Percentiles rank a stretch among this genome's conserved stretches.
phyloP scores from a whole-genome alignment of 2,797 vertebrate species.

The Galago senegalensis region DNA sequence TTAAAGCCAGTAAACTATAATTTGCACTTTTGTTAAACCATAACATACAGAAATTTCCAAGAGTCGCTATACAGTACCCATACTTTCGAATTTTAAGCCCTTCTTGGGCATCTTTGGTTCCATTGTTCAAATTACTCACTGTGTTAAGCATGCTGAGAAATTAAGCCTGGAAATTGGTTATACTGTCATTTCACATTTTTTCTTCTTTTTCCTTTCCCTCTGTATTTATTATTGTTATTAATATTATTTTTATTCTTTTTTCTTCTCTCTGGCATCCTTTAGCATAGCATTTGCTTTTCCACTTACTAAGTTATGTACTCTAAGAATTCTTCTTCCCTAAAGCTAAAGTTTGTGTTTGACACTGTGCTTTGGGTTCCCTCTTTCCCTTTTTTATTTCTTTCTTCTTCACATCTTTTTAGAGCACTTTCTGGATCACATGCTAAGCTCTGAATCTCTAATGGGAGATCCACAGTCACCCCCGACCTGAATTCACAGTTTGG shows the following conservation, averaged over 20 bases:
- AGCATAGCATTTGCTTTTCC: not conserved
- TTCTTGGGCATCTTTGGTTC: not conserved
- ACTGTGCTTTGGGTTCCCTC: not conserved
- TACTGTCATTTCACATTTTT: not conserved
- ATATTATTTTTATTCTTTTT: not conserved
- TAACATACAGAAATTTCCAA: not conserved
- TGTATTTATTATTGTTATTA: not conserved
- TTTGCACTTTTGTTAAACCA: not conserved
- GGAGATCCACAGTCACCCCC: not conserved
- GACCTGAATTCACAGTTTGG: not conserved
- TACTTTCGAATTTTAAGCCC: not conserved
- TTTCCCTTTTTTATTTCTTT: not conserved
- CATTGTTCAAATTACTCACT: not conserved
- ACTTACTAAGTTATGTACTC: not conserved
- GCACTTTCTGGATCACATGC: not conserved
- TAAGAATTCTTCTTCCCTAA: not conserved
- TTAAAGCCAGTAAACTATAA: not conserved
- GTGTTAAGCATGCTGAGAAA: not conserved
- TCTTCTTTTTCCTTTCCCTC: not conserved
- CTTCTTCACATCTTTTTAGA: not conserved
- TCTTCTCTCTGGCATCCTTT: not conserved
- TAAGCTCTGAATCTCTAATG: not conserved
- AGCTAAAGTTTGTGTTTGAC: not conserved
- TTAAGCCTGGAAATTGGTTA: not conserved
- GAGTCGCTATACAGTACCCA: not conserved